Evolutionary conservation across 2,113 vertebrate species (phyloP), one percentile per base, ranked within the genome.

Genomic region (Damaliscus lunatus): DNA sequence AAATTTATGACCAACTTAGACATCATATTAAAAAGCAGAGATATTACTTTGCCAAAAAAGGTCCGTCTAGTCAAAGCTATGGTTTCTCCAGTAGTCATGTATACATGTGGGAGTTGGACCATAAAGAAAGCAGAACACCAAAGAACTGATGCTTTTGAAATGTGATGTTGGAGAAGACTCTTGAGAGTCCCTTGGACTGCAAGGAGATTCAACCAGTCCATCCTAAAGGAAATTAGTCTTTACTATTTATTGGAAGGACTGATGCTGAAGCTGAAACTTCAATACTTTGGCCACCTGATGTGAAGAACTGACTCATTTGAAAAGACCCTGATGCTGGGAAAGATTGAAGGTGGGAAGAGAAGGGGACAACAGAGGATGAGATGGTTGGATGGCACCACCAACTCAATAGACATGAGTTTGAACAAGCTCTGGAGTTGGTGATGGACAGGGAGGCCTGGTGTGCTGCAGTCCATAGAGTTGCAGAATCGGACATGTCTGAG

Each of bases 381-480:
- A 40, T 23, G n/a, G 9, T 6, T 71, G 67, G 67, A 40, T 71
- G 10, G n/a, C n/a, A 71, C 5, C 67, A 71, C 10, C 19, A 11
- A 40, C 19, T 40, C 1, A 0, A 71, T 0, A n/a, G 67, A 12
- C 67, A 71, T 12, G n/a, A 71, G 10, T 40, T 40, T 40, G 67
- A 71, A 19, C 19, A 71, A 71, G n/a, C 19, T 71, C 10, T 71
- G 67, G n/a, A 71, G n/a, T 23, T 71, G 67, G 67, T 71, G n/a
- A 71, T 71, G 67, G 62, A 67, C 62, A 67, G 33, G n/a, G 67
- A 71, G 19, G n/a, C 17, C n/a, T 36, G 64, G 19, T 0, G 0
- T 71, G n/a, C n/a, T 71, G n/a, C 67, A 71, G 67, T 71, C 19
- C 67, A 71, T 40, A 40, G 19, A 23, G 9, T 6, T 71, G 67